Percentiles rank a stretch among this genome's conserved stretches.
Evolutionary conservation across 2,888 invertebrate species (phyloP).

Genomic region (Caenorhabditis sp.): DNA sequence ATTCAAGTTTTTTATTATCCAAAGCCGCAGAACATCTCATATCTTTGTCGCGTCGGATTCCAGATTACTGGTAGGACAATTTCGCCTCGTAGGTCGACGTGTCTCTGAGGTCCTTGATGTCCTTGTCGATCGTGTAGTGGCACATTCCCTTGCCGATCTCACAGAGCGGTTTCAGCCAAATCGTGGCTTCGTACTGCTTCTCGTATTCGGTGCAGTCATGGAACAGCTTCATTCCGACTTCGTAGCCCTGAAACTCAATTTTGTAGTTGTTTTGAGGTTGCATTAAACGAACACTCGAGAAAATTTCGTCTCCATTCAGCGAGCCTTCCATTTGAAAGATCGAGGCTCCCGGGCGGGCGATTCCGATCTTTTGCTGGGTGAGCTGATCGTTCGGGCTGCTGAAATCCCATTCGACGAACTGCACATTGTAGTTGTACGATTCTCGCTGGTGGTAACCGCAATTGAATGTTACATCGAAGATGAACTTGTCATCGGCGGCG

Average conservation of each 20-base stretch:
- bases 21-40: no score
- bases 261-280: no score
- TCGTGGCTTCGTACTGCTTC: background rate
- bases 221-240: slow-evolving; percentile 5
- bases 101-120: slow-evolving; percentile 14
- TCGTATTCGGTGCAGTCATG: slow-evolving; percentile 26
- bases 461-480: slow-evolving; percentile 13
- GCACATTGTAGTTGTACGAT: slow-evolving; percentile 21
- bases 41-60: background rate
- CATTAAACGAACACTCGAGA: background rate
- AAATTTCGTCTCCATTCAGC: slow-evolving; percentile 5
- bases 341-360: background rate
- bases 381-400: background rate
- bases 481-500: slow-evolving; percentile 15
- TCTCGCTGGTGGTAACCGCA: slow-evolving; percentile 12
- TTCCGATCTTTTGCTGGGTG: slow-evolving; percentile 17
- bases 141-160: slow-evolving; percentile 13
- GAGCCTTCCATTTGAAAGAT: slow-evolving; percentile 5
- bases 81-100: background rate
- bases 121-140: slow-evolving; percentile 12
- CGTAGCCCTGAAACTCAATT: slow-evolving; percentile 6
- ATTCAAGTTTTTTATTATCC: background rate
- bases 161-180: slow-evolving; percentile 9
- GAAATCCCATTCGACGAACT: slow-evolving; percentile 20
- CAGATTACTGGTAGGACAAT: background rate